A percentile compares a stretch with the other conserved stretches of the same genome.
Conservation (phyloP, 2,113 vertebrate species). For the Gorilla gorilla region DNA sequence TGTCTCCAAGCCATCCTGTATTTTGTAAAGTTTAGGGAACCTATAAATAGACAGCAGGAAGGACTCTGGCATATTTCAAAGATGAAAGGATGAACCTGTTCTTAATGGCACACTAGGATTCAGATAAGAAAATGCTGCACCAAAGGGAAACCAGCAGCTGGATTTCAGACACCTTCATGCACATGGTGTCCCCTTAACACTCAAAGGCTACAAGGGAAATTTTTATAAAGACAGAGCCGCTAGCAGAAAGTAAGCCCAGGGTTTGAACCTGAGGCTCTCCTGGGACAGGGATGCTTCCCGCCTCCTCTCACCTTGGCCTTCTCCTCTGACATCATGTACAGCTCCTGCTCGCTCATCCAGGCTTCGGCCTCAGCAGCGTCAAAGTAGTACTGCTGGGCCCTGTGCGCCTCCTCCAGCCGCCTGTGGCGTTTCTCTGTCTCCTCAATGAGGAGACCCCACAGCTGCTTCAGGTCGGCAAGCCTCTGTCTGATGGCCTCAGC, state of each 20-base stretch:
- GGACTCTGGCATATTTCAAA: not conserved
- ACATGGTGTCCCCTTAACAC: not conserved
- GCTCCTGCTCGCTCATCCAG: constrained; percentile 99
- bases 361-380: constrained; percentile 96
- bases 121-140: not conserved
- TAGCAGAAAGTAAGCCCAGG: not conserved
- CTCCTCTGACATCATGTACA: constrained; percentile 99
- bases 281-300: not conserved
- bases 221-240: not conserved
- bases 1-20: not conserved
- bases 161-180: not conserved
- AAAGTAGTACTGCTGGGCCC: constrained; percentile 97
- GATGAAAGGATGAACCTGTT: not conserved
- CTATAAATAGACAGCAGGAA: not conserved
- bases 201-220: not conserved
- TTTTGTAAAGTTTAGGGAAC: not conserved
- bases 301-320: constrained; percentile 94
- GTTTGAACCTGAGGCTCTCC: not conserved
- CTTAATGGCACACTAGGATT: not conserved
- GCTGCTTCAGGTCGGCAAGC: constrained; percentile 88
- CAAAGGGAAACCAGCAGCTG: not conserved
- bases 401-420: constrained; percentile 94
- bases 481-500: constrained; percentile 89
- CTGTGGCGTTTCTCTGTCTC: constrained; percentile 91
- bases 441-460: constrained; percentile 92